Evolutionary conservation across 2,888 invertebrate genomes (phyloP).

Genomic region (Belgica antarctica): DNA sequence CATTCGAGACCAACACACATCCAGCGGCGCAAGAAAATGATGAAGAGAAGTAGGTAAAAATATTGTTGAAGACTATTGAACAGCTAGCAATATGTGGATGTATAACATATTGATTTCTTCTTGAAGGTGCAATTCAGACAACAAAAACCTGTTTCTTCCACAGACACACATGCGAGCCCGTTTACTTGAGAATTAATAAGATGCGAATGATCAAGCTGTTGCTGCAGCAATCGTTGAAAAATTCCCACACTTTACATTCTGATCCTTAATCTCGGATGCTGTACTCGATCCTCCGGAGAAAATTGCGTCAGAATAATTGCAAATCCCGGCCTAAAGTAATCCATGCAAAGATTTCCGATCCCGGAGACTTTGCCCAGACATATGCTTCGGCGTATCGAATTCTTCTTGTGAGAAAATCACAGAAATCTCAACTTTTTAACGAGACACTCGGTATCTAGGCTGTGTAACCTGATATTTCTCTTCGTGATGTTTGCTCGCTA

Average conservation of each 20-base stretch:
- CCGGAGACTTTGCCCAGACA: not conserved
- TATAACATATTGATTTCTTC: conserved; percentile 27
- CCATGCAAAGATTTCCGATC: not conserved
- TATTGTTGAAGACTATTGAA: conserved; percentile 35
- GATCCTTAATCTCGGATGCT: not conserved
- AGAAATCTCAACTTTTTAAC: not conserved
- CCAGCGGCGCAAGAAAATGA: not conserved
- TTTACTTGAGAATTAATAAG: not conserved
- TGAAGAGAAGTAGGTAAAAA: conserved; percentile 40
- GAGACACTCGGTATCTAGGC: not conserved
- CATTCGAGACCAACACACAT: conserved; percentile 37
- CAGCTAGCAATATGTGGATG: conserved; percentile 23
- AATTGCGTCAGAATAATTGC: conserved; percentile 15
- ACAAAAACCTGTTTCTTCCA: conserved; percentile 32
- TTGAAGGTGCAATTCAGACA: conserved; percentile 41
- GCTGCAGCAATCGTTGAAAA: not conserved
- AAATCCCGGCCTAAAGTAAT: not conserved
- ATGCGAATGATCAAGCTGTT: not conserved
- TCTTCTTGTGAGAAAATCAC: not conserved
- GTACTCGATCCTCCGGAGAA: not conserved
- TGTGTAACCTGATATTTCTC: not conserved
- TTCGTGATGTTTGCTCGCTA: not conserved
- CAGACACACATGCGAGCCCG: not conserved
- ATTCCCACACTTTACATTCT: conserved; percentile 18
- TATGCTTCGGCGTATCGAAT: not conserved